These are phyloP conservation scores for Coecobrya sp. DNA, from an alignment of 2,888 invertebrate genomes.

Conservation along the genomic window DNA sequence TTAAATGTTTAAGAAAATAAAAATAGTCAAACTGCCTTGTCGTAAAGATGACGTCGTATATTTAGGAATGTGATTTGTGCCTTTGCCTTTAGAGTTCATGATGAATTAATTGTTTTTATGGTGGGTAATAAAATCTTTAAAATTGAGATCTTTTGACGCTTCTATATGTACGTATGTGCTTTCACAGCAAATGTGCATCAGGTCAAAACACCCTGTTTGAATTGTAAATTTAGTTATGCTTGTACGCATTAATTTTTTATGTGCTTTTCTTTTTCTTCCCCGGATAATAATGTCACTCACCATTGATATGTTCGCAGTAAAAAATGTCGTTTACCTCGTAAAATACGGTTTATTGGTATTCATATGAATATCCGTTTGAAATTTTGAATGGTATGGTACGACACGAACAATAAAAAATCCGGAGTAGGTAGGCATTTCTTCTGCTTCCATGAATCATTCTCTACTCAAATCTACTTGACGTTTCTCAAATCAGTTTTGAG, in stretches of 20 bases:
- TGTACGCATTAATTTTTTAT: conserved; percentile 14
- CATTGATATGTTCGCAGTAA: conserved; percentile 12
- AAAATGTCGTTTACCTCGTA: conserved; percentile 54
- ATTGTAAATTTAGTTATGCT: conserved; percentile 15
- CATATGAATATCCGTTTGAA: conserved; percentile 13
- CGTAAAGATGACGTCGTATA: background rate
- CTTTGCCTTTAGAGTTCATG: background rate
- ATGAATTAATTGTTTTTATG: conserved; percentile 12
- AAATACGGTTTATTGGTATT: conserved; percentile 28
- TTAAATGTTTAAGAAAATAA: background rate
- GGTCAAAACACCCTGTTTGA: background rate
- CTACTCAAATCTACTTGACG: background rate
- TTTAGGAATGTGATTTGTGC: background rate
- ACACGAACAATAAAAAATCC: conserved; percentile 46
- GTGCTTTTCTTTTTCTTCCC: background rate
- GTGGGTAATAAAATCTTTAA: background rate
- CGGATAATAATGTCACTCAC: conserved; percentile 27
- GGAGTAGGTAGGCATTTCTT: background rate
- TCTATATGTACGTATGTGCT: background rate
- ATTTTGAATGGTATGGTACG: background rate
- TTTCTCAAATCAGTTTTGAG: background rate
- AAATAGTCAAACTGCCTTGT: background rate
- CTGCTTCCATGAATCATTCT: background rate
- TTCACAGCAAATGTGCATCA: background rate
- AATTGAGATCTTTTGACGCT: background rate